A percentile compares a stretch with the other conserved stretches of the same genome.
These are phyloP conservation scores for Trachemys scripta DNA, from an alignment of 2,113 vertebrate species.

Conservation along the genomic window DNA sequence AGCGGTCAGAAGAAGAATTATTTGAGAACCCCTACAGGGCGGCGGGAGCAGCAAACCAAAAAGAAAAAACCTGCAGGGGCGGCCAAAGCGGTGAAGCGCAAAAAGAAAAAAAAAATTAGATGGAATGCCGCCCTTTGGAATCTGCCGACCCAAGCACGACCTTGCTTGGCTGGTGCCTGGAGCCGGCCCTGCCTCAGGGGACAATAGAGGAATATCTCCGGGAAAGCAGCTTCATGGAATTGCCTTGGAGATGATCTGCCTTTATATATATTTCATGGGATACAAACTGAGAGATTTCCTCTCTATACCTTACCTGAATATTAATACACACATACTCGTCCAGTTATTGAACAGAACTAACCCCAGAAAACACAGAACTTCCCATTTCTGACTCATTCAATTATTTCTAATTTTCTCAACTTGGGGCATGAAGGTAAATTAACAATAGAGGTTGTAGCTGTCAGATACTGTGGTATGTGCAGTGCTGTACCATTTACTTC, in stretches of 20 bases:
- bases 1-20: rapidly evolving
- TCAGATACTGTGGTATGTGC: neutral
- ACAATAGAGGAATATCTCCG: rapidly evolving
- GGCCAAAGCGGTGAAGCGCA: no score
- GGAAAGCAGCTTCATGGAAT: rapidly evolving
- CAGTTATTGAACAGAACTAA: neutral
- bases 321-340: rapidly evolving
- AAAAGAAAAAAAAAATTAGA: no score
- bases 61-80: no score
- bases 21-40: no score
- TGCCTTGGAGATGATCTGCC: neutral
- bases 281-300: rapidly evolving
- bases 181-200: neutral
- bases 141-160: no score
- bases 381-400: neutral
- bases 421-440: rapidly evolving
- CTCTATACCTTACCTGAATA: neutral
- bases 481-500: rapidly evolving
- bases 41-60: no score
- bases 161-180: no score
- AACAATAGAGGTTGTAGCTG: neutral
- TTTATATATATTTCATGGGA: no score
- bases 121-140: no score
- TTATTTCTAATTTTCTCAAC: neutral
- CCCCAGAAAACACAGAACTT: rapidly evolving